Base-by-base conservation (phyloP, 2,113 vertebrate genomes). In the Pomatorhinus ruficollis region DNA sequence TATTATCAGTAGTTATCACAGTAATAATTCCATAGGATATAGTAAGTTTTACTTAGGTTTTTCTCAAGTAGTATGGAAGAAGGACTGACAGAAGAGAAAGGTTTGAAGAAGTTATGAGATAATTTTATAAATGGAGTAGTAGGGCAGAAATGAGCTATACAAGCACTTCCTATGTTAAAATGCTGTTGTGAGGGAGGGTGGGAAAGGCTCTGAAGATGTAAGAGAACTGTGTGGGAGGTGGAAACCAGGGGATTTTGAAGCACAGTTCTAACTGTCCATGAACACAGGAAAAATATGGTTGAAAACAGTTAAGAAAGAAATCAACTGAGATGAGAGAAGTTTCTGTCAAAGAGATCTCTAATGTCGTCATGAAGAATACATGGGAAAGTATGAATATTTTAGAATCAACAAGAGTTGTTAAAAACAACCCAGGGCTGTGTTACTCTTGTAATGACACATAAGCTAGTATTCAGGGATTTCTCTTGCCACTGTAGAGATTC, bases 71-170 rank as follows among this genome's bases (percentile, higher is more conserved):
- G 20, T 70, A 37, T 83, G 84, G 70, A 81, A 66, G 92, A 60
- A 93, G 54, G 44, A 68, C 28, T 84, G 37, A 71, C 37, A 77
- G 50, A 61, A 78, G 21, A 20, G 22, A 89, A 83, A 52, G 28
- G 35, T 65, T 92, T 76, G 39, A 37, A 57, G 23, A 65, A 93
- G 45, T 89, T 45, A 84, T 24, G 30, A 31, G 37, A 69, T 9
- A 89, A 61, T 71, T 92, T 96, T 89, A 47, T 70, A 93, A 97
- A 83, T 91, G 89, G 81, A 89, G 59, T 80, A 89, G 92, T 89
- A 89, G 75, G 83, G 90, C 89, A 61, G 92, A 92, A 92, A 69
- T 66, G 87, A 92, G 70, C 47, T 66, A 17, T 88, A 69, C 74
- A 68, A 74, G 49, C 60, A 89, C 83, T 91, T 92, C 50, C 64